phyloP scores from a whole-genome alignment of 2,888 invertebrate species.

The Platycheirus rosarum region DNA sequence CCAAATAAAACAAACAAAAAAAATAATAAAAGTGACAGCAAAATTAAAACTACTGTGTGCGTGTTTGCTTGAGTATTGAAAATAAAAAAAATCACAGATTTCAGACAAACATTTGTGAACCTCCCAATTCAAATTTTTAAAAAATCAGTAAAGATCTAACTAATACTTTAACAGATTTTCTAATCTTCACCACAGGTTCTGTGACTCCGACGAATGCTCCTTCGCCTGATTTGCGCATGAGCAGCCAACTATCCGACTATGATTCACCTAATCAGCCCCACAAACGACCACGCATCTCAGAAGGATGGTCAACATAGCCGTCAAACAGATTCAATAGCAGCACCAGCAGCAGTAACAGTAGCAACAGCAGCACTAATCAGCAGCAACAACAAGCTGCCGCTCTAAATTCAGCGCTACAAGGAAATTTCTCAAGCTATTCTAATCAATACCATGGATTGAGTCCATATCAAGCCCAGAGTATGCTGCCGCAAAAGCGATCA shows the following conservation, averaged over 20 bases:
- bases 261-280: conserved; percentile 84
- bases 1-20: conserved; percentile 26
- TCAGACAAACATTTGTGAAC: conserved; percentile 52
- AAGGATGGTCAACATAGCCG: conserved; percentile 95
- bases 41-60: conserved; percentile 54
- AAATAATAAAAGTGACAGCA: conserved; percentile 41
- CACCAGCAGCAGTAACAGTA: conserved; percentile 73
- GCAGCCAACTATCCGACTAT: conserved; percentile 84
- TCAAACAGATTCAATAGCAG: conserved; percentile 76
- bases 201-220: conserved; percentile 93
- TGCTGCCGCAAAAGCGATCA: conserved; percentile 64
- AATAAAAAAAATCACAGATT: conserved; percentile 45
- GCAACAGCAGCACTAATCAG: conserved; percentile 75
- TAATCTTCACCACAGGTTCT: conserved; percentile 86
- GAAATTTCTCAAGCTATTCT: conserved; percentile 69
- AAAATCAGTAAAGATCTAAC: conserved; percentile 76
- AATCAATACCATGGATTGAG: conserved; percentile 70
- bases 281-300: conserved; percentile 94
- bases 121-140: conserved; percentile 68
- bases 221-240: conserved; percentile 85
- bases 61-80: conserved; percentile 59
- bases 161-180: conserved; percentile 82
- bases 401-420: conserved; percentile 68
- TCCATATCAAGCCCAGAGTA: conserved; percentile 68
- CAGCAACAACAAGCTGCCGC: conserved; percentile 74